Base-by-base conservation (phyloP, 2,797 vertebrate genomes). In the Channa striata region DNA sequence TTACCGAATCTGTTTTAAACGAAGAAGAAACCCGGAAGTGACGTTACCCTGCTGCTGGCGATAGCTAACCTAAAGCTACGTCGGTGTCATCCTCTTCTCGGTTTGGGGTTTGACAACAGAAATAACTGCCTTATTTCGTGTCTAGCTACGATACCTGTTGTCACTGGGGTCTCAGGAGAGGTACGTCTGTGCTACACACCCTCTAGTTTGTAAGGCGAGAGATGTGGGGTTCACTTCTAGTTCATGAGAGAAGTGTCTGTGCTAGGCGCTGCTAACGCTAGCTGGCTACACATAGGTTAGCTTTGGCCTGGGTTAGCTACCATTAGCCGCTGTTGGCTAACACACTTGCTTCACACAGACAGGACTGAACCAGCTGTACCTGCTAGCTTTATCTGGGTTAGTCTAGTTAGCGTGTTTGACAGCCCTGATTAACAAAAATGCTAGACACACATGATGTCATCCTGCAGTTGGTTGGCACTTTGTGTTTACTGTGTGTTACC, bases 1-100 rank as follows among this genome's bases (percentile, higher is more conserved):
- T 37, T 1, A 49, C 13, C 25, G 5, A 21, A 36, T 20, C 0
- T 6, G n/a, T 11, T 6, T 46, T 16, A 23, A 11, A 42, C 2
- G 81, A 88, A 83, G 83, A 88, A 86, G 75, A 78, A 74, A 81
- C 63, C 73, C 87, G 89, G 89, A 91, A 90, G 82, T 33, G 65
- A 53, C 21, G 6, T 48, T 9, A 51, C 74, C 36, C 57, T 82
- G 58, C 69, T 79, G 57, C 53, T 75, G 66, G 44, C 39, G 50
- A 59, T 19, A 53, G 84, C 82, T 81, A 30, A 30, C 25, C 25
- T 30, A 53, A 78, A 76, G 77, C 84, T 83, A 81, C 81, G 87
- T 67, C 67, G 72, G 68, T 82, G 79, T 59, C 77, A 57, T 80
- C 89, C 83, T 84, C 83, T 83, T 54, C 37, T 72, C 77, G 76